phyloP scores from a whole-genome alignment of 2,797 vertebrate species.

The Momotus momota region DNA sequence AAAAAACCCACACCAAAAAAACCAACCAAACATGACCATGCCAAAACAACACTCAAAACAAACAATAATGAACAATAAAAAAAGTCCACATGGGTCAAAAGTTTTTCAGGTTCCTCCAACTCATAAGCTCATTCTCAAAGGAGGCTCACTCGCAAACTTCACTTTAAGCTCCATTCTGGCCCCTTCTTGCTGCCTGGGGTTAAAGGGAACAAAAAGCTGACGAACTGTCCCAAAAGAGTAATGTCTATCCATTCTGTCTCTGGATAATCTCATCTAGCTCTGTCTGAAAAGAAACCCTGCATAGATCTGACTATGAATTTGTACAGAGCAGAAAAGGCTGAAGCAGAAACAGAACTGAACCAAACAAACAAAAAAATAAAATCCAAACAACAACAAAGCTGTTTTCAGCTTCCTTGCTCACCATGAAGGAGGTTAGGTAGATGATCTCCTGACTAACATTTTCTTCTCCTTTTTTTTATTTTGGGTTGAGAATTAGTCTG shows the following conservation, averaged over 20 bases:
- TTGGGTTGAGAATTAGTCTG: background rate
- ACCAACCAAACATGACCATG: background rate
- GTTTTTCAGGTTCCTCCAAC: background rate
- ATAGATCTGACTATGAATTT: background rate
- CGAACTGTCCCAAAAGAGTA: background rate
- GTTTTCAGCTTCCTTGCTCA: background rate
- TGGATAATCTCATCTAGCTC: background rate
- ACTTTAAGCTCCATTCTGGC: background rate
- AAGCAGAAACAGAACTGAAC: background rate
- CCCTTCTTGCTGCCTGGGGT: background rate
- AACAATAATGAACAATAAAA: background rate
- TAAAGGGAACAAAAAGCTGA: background rate
- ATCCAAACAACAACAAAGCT: background rate
- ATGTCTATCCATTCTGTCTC: background rate
- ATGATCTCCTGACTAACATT: background rate
- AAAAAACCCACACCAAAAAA: background rate
- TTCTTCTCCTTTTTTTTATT: background rate
- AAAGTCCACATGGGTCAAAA: background rate
- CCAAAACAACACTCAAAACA: background rate
- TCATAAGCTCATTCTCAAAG: background rate
- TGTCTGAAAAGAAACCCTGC: background rate
- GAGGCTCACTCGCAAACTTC: background rate
- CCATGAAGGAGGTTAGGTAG: background rate
- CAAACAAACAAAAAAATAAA: rapidly evolving
- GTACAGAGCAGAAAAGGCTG: background rate